These are phyloP conservation scores for Biston betularia DNA, from an alignment of 2,888 invertebrate genomes.

Conservation along the genomic window DNA sequence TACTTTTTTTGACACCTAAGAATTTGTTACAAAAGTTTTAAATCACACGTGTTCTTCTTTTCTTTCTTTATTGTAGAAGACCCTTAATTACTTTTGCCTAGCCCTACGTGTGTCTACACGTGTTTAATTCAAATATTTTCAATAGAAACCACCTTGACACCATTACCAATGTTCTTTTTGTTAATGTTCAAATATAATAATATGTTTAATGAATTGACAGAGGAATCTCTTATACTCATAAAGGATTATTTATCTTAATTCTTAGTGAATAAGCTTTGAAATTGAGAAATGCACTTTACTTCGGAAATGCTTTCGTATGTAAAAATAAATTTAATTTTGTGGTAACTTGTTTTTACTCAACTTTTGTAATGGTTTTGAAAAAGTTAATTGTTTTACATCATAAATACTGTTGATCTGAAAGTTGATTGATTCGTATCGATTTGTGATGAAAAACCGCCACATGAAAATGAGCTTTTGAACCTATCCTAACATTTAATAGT, in stretches of 20 bases:
- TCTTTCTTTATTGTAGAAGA: constrained; percentile 64
- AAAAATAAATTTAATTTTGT: too few relatives aligned
- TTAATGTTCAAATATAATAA: background rate
- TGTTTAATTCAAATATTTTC: constrained; percentile 53
- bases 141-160: constrained; percentile 23
- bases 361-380: too few relatives aligned
- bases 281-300: background rate
- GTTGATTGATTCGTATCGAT: too few relatives aligned
- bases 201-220: background rate
- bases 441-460: too few relatives aligned
- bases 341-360: too few relatives aligned
- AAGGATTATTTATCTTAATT: background rate
- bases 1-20: background rate
- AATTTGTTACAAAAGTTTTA: constrained; percentile 30
- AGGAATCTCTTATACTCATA: too few relatives aligned
- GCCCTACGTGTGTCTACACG: constrained; percentile 59
- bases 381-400: too few relatives aligned
- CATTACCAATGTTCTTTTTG: constrained; percentile 35
- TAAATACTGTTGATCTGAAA: too few relatives aligned
- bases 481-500: too few relatives aligned
- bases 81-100: constrained; percentile 74
- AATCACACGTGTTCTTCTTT: constrained; percentile 57
- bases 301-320: too few relatives aligned
- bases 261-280: background rate
- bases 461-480: too few relatives aligned